phyloP scores from a whole-genome alignment of 2,797 vertebrate species.

The Falco rusticolus region DNA sequence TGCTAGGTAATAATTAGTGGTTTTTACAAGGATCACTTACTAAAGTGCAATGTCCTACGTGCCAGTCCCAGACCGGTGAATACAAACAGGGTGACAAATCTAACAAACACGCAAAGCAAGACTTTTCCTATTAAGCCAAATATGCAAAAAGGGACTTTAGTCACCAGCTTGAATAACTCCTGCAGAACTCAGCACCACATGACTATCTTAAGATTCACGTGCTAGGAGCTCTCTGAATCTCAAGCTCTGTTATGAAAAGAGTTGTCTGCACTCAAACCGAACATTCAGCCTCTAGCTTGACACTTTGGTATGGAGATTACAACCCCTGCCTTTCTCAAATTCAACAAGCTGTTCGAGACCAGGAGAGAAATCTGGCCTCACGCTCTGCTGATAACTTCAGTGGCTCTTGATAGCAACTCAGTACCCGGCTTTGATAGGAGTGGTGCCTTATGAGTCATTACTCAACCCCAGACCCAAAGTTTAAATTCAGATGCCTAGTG shows the following conservation, averaged over 20 bases:
- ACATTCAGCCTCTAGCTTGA: fast-evolving
- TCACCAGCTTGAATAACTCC: neutral
- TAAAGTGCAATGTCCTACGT: neutral
- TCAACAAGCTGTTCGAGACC: fast-evolving
- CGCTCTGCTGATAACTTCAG: fast-evolving
- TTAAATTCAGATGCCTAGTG: neutral
- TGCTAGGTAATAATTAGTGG: neutral
- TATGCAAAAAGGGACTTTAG: neutral
- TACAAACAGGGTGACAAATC: neutral
- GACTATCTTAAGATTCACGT: neutral
- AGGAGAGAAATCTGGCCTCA: neutral
- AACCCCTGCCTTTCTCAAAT: neutral
- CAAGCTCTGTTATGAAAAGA: neutral
- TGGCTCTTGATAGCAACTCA: neutral
- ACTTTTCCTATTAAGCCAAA: neutral
- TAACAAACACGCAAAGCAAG: fast-evolving
- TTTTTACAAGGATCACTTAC: conserved; percentile 10
- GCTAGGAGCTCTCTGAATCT: neutral
- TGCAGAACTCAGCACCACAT: neutral
- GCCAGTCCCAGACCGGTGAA: neutral
- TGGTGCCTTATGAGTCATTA: fast-evolving
- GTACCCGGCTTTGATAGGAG: neutral
- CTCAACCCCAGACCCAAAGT: neutral
- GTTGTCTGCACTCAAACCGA: neutral
- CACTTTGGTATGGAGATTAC: fast-evolving